Percentiles rank a stretch among this genome's conserved stretches.
phyloP scores from a whole-genome alignment of 2,888 invertebrate genomes.

The Marronus borbonicus region DNA sequence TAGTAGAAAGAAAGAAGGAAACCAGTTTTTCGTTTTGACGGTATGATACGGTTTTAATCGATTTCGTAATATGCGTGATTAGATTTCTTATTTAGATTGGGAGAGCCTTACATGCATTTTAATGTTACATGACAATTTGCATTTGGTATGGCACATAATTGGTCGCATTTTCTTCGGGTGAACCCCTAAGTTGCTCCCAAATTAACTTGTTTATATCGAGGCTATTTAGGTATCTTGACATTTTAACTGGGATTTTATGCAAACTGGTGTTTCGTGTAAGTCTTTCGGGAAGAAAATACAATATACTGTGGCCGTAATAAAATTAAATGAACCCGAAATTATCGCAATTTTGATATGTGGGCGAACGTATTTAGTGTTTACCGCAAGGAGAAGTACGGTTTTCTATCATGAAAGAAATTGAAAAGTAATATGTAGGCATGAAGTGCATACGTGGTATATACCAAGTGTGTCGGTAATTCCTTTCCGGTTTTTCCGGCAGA shows the following conservation, averaged over 20 bases:
- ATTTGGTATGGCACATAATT: conserved; percentile 37
- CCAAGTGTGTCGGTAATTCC: no score
- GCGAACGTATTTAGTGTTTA: not conserved
- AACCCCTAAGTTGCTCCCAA: conserved; percentile 32
- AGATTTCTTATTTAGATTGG: conserved; percentile 47
- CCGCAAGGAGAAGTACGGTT: not conserved
- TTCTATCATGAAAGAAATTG: no score
- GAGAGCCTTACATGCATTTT: conserved; percentile 47
- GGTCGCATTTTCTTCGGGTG: conserved; percentile 18
- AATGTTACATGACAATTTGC: conserved; percentile 46
- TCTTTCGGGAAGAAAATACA: not conserved
- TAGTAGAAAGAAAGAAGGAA: no score
- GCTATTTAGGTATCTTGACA: conserved; percentile 35
- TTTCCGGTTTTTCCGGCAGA: no score
- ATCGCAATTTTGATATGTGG: no score
- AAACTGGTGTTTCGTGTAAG: conserved; percentile 25
- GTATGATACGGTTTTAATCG: conserved; percentile 41
- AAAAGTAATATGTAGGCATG: no score
- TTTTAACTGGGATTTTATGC: conserved; percentile 31
- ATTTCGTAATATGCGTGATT: conserved; percentile 47
- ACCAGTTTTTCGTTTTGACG: not conserved
- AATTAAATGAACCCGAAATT: no score
- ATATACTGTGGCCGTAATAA: not conserved
- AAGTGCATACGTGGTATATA: no score
- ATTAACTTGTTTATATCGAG: conserved; percentile 42